A percentile compares a stretch with the other conserved stretches of the same genome.
These are phyloP conservation scores for Salvelinus alpinus DNA, from an alignment of 2,113 vertebrate genomes.

Conservation along the genomic window DNA sequence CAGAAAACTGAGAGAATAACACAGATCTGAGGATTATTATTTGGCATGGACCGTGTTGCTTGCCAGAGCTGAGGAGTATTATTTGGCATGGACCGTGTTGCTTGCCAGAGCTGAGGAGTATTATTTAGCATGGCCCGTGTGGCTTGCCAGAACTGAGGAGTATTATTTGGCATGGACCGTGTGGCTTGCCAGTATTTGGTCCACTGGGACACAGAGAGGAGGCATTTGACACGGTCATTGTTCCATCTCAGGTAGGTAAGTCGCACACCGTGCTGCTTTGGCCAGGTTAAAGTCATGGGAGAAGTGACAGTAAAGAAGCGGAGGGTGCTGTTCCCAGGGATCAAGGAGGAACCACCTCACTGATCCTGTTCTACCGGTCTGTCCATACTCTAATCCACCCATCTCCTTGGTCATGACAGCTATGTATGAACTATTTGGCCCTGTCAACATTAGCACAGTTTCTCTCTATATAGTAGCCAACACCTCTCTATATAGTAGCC, in stretches of 20 bases:
- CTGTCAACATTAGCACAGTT: not conserved
- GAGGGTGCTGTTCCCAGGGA: slow-evolving; percentile 38
- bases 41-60: no score
- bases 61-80: no score
- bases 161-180: slow-evolving; percentile 56
- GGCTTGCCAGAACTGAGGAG: slow-evolving; percentile 23
- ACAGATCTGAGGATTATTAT: no score
- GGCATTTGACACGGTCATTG: slow-evolving; percentile 61
- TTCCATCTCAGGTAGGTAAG: slow-evolving; percentile 39
- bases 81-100: no score
- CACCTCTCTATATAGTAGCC: not conserved
- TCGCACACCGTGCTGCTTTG: slow-evolving; percentile 32
- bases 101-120: no score
- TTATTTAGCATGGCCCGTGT: no score
- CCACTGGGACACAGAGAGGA: slow-evolving; percentile 55
- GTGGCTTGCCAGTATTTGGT: slow-evolving; percentile 57
- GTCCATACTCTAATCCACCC: slow-evolving; percentile 17
- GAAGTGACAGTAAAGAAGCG: slow-evolving; percentile 49
- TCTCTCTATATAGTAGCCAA: not conserved
- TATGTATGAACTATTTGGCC: not conserved
- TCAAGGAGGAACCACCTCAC: slow-evolving; percentile 48
- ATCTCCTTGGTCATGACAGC: slow-evolving; percentile 27
- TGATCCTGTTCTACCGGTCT: slow-evolving; percentile 14
- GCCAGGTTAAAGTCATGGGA: slow-evolving; percentile 58
- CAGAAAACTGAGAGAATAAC: slow-evolving; percentile 27